phyloP scores from a whole-genome alignment of 2,888 invertebrate genomes.

The Cheilosia urbana region DNA sequence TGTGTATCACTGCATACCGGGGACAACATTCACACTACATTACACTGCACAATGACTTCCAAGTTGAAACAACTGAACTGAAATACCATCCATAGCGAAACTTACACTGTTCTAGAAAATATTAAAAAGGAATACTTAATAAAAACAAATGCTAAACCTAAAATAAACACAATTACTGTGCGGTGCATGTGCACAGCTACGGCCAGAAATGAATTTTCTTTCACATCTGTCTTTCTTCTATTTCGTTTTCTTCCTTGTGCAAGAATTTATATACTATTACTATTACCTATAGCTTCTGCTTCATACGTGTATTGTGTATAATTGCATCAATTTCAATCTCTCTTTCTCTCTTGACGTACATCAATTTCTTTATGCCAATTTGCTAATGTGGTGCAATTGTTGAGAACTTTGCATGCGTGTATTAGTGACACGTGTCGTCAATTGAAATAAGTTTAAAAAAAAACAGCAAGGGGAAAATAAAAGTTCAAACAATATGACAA shows the following conservation, averaged over 20 bases:
- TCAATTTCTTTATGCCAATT: slow-evolving; percentile 3
- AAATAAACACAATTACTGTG: slow-evolving; percentile 49
- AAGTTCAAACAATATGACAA: slow-evolving; percentile 27
- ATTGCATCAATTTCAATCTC: slow-evolving; percentile 18
- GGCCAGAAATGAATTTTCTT: slow-evolving; percentile 28
- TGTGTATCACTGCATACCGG: neutral
- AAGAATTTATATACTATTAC: slow-evolving; percentile 13
- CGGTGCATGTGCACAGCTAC: slow-evolving; percentile 17
- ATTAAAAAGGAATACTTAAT: slow-evolving; percentile 19
- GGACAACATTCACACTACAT: too few relatives aligned
- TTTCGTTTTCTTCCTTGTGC: slow-evolving; percentile 10
- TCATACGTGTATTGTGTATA: slow-evolving; percentile 32
- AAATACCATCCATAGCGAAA: slow-evolving; percentile 9
- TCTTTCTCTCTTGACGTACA: slow-evolving; percentile 14
- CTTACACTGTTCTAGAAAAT: slow-evolving; percentile 6
- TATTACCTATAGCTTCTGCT: neutral
- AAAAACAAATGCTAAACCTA: slow-evolving; percentile 33
- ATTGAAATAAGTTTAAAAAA: slow-evolving; percentile 24
- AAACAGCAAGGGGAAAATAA: neutral
- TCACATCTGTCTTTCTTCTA: slow-evolving; percentile 13
- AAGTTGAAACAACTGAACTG: neutral
- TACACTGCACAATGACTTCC: neutral
- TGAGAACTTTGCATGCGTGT: slow-evolving; percentile 1
- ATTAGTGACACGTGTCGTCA: slow-evolving; percentile 52
- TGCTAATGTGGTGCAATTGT: slow-evolving; percentile 15